A percentile compares a stretch with the other conserved stretches of the same genome.
Evolutionary conservation across 2,797 vertebrate genomes (phyloP).

Genomic region (Betta splendens): DNA sequence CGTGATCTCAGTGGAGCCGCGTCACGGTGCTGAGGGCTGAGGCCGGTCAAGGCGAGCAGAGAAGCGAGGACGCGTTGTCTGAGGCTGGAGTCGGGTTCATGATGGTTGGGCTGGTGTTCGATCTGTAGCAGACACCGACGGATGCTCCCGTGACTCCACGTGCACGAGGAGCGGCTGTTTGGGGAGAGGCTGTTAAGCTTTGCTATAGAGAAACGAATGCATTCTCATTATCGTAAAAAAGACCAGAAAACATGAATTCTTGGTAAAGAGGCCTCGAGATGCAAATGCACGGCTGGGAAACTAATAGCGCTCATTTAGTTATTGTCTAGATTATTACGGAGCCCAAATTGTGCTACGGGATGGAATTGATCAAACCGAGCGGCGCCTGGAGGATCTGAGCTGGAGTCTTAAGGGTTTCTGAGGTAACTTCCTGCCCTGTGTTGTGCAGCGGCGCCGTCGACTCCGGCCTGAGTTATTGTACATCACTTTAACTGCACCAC

Average conservation of each 20-base stretch:
- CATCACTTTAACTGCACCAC: constrained; percentile 40
- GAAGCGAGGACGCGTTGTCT: no score
- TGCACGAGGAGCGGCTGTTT: neutral
- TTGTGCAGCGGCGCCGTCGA: constrained; percentile 6
- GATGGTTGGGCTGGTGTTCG: no score
- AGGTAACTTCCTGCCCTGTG: constrained; percentile 20
- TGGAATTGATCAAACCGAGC: neutral
- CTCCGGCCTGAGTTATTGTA: constrained; percentile 30
- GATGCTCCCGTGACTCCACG: constrained; percentile 18
- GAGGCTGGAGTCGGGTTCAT: no score
- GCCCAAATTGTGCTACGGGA: constrained; percentile 19
- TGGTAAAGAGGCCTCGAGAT: constrained; percentile 25
- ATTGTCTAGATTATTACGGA: constrained; percentile 14
- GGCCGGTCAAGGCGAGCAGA: no score
- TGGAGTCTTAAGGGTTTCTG: constrained; percentile 4
- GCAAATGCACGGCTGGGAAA: constrained; percentile 25
- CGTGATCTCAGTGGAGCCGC: no score
- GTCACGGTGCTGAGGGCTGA: no score
- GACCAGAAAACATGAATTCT: constrained; percentile 11
- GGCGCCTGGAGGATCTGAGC: constrained; percentile 1
- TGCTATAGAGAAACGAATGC: constrained; percentile 19
- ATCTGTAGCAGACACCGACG: no score
- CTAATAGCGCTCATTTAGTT: constrained; percentile 34
- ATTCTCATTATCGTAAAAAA: constrained; percentile 16
- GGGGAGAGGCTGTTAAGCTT: constrained; percentile 7